Evolutionary conservation across 2,113 vertebrate genomes (phyloP).

Genomic region (Myotis lucifugus): DNA sequence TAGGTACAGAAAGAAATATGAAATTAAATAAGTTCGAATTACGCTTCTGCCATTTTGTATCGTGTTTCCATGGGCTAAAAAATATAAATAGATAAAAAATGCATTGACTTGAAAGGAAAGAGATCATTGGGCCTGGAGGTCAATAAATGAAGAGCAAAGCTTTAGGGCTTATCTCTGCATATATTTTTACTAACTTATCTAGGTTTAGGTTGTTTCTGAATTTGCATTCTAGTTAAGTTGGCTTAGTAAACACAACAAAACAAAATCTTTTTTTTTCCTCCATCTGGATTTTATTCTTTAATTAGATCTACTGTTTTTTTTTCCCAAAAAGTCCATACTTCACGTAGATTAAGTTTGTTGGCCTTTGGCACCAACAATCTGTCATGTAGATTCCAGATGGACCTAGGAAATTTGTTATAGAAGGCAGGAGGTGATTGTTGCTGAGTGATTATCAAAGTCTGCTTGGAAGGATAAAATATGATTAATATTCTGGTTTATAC

Average conservation of each 20-base stretch:
- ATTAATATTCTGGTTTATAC: not conserved
- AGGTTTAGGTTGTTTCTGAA: not conserved
- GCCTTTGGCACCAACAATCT: slow-evolving; percentile 23
- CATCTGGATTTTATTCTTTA: not conserved
- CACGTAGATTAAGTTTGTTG: not conserved
- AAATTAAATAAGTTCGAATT: slow-evolving; percentile 79
- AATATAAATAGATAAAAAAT: not conserved
- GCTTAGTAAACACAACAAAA: not conserved
- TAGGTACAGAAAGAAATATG: slow-evolving; percentile 66
- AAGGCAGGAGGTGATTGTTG: not conserved
- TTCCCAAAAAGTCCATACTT: slow-evolving; percentile 1
- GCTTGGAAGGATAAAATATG: not conserved
- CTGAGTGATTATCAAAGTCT: not conserved
- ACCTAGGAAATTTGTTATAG: not conserved
- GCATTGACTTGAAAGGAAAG: not conserved
- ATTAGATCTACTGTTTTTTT: slow-evolving; percentile 34
- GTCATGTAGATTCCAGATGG: not conserved
- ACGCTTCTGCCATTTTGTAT: slow-evolving; percentile 46
- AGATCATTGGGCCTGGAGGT: not conserved
- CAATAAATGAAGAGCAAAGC: not conserved
- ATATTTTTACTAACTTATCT: not conserved
- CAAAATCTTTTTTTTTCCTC: not conserved
- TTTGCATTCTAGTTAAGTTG: not conserved
- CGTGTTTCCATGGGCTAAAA: not conserved
- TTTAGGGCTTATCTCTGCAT: not conserved